A percentile compares a stretch with the other conserved stretches of the same genome.
These are phyloP conservation scores for Leptura quadrifasciata DNA, from an alignment of 2,888 invertebrate genomes.

Conservation along the genomic window DNA sequence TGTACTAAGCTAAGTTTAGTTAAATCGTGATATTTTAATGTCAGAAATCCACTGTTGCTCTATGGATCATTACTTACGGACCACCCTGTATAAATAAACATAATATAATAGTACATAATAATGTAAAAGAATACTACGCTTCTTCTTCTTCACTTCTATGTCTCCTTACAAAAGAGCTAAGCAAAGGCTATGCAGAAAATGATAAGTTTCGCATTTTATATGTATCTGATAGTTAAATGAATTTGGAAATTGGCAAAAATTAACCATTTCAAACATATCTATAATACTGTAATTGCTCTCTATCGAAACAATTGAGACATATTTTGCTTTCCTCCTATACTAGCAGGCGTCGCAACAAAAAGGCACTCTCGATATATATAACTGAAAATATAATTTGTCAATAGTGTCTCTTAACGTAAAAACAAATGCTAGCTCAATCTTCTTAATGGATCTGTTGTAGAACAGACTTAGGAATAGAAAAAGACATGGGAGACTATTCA, in stretches of 20 bases:
- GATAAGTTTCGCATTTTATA: too few relatives aligned
- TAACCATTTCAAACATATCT: background rate
- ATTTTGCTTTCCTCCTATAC: background rate
- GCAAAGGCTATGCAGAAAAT: too few relatives aligned
- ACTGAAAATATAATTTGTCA: conserved; percentile 51
- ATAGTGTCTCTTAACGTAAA: conserved; percentile 51
- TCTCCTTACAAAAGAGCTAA: too few relatives aligned
- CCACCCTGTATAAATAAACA: too few relatives aligned
- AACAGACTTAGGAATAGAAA: conserved; percentile 40
- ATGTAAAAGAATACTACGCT: too few relatives aligned
- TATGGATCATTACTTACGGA: too few relatives aligned
- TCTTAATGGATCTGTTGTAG: conserved; percentile 55
- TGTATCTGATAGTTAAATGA: background rate
- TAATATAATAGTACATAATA: too few relatives aligned
- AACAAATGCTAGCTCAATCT: conserved; percentile 55
- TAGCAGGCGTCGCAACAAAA: background rate
- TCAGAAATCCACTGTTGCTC: too few relatives aligned
- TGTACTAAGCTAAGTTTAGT: too few relatives aligned
- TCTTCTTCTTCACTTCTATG: too few relatives aligned
- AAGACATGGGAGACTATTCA: conserved; percentile 38
- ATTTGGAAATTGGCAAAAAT: background rate
- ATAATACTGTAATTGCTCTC: background rate
- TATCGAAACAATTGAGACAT: background rate
- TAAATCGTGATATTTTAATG: too few relatives aligned
- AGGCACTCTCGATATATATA: conserved; percentile 25